These are phyloP conservation scores for Rhopilema esculentum DNA, from an alignment of 30 jellyfish, hydroid and myxozoan species.

Conservation along the genomic window DNA sequence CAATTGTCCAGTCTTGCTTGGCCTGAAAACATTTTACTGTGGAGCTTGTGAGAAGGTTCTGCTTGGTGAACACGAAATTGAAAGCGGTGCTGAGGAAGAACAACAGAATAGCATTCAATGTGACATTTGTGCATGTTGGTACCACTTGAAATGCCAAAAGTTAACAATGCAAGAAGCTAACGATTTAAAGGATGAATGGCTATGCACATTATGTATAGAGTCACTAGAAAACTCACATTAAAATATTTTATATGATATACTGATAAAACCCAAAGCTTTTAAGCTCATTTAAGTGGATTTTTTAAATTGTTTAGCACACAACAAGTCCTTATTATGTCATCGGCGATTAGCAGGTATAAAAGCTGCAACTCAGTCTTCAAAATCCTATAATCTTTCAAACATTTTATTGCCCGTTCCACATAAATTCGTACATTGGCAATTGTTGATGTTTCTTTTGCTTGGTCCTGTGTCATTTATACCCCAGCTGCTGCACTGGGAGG, in stretches of 20 bases:
- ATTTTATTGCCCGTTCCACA: slow-evolving; percentile 55
- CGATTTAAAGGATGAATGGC: not conserved
- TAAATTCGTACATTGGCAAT: slow-evolving; percentile 58
- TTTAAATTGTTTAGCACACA: slow-evolving; percentile 24
- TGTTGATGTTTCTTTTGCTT: slow-evolving; percentile 33
- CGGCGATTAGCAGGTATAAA: slow-evolving; percentile 32
- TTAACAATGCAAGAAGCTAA: slow-evolving; percentile 1
- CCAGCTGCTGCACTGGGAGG: slow-evolving; percentile 64
- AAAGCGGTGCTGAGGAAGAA: slow-evolving; percentile 59
- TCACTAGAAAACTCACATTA: not conserved
- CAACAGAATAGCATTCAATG: slow-evolving; percentile 3
- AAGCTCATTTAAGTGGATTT: not conserved
- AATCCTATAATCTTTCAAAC: slow-evolving; percentile 31
- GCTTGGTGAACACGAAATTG: not conserved
- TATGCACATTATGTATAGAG: not conserved
- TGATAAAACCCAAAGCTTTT: not conserved
- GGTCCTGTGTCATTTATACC: slow-evolving; percentile 33
- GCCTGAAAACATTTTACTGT: not conserved
- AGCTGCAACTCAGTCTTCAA: slow-evolving; percentile 44
- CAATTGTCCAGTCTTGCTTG: not conserved
- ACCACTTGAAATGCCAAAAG: not conserved
- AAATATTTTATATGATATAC: not conserved
- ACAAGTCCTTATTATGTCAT: slow-evolving; percentile 44
- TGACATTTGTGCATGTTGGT: slow-evolving; percentile 3
- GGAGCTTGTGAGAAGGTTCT: not conserved